These are phyloP conservation scores for Cygnus buccinator DNA, from an alignment of 2,113 vertebrate genomes.

Conservation along the genomic window DNA sequence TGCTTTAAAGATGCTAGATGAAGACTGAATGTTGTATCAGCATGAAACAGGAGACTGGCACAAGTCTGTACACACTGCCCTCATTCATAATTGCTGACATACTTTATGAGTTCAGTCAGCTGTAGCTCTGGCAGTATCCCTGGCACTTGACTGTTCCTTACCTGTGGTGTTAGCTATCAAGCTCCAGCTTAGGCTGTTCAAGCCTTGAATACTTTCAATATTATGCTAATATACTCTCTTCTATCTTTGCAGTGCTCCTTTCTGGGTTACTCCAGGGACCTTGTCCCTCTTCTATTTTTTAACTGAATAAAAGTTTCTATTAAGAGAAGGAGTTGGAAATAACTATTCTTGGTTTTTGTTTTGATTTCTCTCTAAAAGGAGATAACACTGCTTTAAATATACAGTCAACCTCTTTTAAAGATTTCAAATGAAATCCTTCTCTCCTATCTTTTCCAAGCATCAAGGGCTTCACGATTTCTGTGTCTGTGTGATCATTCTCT, in stretches of 20 bases:
- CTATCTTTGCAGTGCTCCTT: not conserved
- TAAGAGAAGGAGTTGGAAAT: not conserved
- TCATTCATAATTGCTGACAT: not conserved
- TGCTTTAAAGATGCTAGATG: not conserved
- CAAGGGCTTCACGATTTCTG: not conserved
- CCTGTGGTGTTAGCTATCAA: fast-evolving
- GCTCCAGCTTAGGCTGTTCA: not conserved
- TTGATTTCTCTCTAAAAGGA: not conserved
- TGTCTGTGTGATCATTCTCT: not conserved
- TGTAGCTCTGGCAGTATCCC: not conserved
- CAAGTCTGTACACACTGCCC: not conserved
- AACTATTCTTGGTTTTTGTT: not conserved
- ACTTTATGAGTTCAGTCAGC: not conserved
- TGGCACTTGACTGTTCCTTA: not conserved
- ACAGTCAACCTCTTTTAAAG: not conserved
- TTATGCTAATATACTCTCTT: fast-evolving
- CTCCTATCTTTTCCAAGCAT: not conserved
- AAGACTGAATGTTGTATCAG: not conserved
- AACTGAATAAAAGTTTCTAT: not conserved
- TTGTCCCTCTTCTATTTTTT: not conserved
- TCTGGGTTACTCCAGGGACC: not conserved
- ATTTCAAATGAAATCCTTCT: not conserved
- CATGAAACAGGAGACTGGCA: not conserved
- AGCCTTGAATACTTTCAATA: not conserved
- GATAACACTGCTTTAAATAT: not conserved